phyloP scores from a whole-genome alignment of 2,888 invertebrate genomes.

The Tetragonisca angustula region DNA sequence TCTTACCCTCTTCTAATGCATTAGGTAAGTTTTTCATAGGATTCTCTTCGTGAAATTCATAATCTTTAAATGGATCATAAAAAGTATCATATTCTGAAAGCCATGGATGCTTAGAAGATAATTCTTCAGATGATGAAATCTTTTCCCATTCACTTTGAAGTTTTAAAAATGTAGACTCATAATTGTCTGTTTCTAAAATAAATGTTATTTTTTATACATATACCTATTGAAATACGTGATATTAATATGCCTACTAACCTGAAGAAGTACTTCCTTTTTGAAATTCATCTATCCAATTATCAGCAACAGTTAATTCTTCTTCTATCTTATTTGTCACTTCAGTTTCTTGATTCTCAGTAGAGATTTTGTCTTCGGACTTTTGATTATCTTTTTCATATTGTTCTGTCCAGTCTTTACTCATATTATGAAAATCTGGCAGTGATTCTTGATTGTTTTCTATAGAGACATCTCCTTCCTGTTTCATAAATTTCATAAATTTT shows the following conservation, averaged over 20 bases:
- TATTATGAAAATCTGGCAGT: conserved; percentile 82
- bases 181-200: conserved; percentile 84
- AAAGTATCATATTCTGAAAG: conserved; percentile 88
- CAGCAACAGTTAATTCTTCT: conserved; percentile 75
- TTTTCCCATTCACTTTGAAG: conserved; percentile 92
- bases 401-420: conserved; percentile 84
- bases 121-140: conserved; percentile 87
- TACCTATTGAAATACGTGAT: neutral
- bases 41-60: conserved; percentile 93
- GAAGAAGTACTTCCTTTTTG: conserved; percentile 70
- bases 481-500: conserved; percentile 94
- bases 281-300: conserved; percentile 81
- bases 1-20: conserved; percentile 94
- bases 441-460: conserved; percentile 84
- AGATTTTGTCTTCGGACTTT: conserved; percentile 46
- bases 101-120: conserved; percentile 88
- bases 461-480: conserved; percentile 88
- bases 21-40: conserved; percentile 91
- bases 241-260: conserved; percentile 65
- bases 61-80: conserved; percentile 89
- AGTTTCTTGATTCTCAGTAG: conserved; percentile 75
- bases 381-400: conserved; percentile 82
- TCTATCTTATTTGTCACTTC: conserved; percentile 69
- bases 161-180: conserved; percentile 84
- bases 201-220: conserved; percentile 2